Evolutionary conservation across 35 echinoderm and acorn worm genomes (phyloP).

Genomic region (Hemicentrotus pulcherrimus): DNA sequence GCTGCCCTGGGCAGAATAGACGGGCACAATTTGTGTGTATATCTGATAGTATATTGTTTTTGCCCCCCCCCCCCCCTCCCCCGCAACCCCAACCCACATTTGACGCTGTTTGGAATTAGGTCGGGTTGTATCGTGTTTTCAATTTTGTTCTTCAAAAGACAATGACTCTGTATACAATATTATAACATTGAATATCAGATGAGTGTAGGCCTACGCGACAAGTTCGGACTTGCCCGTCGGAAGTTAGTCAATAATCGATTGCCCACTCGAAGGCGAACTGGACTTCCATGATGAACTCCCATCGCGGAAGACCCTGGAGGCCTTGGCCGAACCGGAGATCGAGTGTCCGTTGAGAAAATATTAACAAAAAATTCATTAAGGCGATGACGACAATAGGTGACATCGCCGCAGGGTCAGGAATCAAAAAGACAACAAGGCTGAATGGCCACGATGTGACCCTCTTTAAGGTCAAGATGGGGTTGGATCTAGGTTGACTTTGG

Average conservation of each 20-base stretch:
- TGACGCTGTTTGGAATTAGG: not conserved
- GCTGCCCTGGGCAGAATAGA: no score
- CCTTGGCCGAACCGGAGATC: not conserved
- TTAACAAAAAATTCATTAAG: not conserved
- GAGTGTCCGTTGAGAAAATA: constrained; percentile 1
- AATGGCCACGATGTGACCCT: not conserved
- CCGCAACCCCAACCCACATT: no score
- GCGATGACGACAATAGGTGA: not conserved
- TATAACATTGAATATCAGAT: no score
- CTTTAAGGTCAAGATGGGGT: not conserved
- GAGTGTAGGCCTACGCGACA: not conserved
- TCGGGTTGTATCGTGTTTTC: not conserved
- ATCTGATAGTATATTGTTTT: no score
- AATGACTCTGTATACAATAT: not conserved
- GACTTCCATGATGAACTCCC: not conserved
- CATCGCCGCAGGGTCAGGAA: not conserved
- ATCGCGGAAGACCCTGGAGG: not conserved
- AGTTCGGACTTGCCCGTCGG: not conserved
- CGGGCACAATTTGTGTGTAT: no score
- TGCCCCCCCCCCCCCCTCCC: no score
- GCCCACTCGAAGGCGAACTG: not conserved
- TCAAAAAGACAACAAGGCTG: not conserved
- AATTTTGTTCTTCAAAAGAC: not conserved
- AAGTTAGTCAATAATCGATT: not conserved
- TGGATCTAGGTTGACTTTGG: not conserved